These are phyloP conservation scores for Apamea anceps DNA, from an alignment of 2,888 invertebrate genomes.

Conservation along the genomic window DNA sequence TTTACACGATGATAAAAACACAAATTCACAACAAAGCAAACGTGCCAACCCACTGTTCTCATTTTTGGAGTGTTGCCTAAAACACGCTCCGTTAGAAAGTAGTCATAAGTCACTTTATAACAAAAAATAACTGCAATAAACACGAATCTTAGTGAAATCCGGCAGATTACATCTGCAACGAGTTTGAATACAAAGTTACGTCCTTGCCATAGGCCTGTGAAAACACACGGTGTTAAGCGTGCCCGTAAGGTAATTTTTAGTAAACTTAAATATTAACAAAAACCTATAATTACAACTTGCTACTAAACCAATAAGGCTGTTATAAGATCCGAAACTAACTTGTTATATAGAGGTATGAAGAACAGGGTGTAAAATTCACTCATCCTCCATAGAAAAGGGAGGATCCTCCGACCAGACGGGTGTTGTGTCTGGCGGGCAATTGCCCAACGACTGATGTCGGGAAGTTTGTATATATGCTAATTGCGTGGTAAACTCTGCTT, in stretches of 20 bases:
- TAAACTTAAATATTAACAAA: neutral
- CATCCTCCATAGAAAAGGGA: too few relatives aligned
- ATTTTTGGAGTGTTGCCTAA: constrained; percentile 29
- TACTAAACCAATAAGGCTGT: too few relatives aligned
- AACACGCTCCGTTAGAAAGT: constrained; percentile 71
- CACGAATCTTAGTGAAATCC: constrained; percentile 70
- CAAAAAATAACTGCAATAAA: constrained; percentile 64
- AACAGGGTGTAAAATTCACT: too few relatives aligned
- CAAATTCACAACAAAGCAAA: neutral
- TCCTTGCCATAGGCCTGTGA: constrained; percentile 55
- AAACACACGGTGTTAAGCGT: constrained; percentile 38
- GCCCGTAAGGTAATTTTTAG: neutral
- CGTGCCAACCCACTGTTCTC: constrained; percentile 4
- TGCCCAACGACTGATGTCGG: too few relatives aligned
- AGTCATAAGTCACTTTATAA: constrained; percentile 51
- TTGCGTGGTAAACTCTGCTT: too few relatives aligned
- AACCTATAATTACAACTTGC: neutral
- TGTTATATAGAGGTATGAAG: too few relatives aligned
- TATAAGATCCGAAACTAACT: too few relatives aligned
- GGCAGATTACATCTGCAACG: constrained; percentile 67
- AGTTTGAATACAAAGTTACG: constrained; percentile 64
- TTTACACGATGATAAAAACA: neutral
- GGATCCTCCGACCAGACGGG: too few relatives aligned
- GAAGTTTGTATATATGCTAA: too few relatives aligned
- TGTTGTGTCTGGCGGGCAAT: too few relatives aligned